phyloP scores from a whole-genome alignment of 2,113 vertebrate genomes.

The Platichthys stellatus region DNA sequence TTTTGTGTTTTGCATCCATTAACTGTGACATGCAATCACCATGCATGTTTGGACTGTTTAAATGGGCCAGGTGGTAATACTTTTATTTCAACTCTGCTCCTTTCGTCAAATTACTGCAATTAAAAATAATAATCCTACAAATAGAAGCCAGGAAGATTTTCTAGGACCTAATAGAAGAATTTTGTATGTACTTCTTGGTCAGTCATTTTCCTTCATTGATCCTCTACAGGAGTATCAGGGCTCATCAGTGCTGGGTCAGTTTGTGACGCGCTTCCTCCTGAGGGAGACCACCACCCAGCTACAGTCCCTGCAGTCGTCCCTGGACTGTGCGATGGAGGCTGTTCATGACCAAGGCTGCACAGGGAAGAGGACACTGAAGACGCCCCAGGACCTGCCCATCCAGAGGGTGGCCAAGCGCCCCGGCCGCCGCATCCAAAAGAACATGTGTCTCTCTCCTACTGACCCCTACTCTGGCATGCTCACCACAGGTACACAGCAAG shows the following conservation, averaged over 20 bases:
- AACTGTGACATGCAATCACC: neutral
- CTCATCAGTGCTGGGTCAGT: slow-evolving; percentile 93
- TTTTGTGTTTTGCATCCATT: slow-evolving; percentile 7
- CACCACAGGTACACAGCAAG: slow-evolving; percentile 69
- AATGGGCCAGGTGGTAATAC: too few relatives aligned
- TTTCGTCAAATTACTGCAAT: too few relatives aligned
- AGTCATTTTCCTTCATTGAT: neutral
- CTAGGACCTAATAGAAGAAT: too few relatives aligned
- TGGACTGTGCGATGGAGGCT: slow-evolving; percentile 92
- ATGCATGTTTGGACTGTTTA: too few relatives aligned
- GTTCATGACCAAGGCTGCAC: slow-evolving; percentile 88
- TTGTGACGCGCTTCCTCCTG: slow-evolving; percentile 95
- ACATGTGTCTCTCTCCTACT: slow-evolving; percentile 86
- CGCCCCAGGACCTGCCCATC: slow-evolving; percentile 70
- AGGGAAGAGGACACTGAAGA: slow-evolving; percentile 73
- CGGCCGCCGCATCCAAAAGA: slow-evolving; percentile 88
- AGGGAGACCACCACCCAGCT: slow-evolving; percentile 94
- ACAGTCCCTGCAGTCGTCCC: slow-evolving; percentile 92
- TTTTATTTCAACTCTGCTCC: too few relatives aligned
- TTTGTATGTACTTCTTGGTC: neutral
- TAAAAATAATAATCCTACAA: too few relatives aligned
- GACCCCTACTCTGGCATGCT: slow-evolving; percentile 86
- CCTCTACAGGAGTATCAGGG: slow-evolving; percentile 89
- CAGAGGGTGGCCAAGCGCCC: slow-evolving; percentile 82
- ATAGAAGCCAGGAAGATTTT: too few relatives aligned